Conservation (phyloP, 1,140 invertebrate genomes). For the Mamestra configurata region DNA sequence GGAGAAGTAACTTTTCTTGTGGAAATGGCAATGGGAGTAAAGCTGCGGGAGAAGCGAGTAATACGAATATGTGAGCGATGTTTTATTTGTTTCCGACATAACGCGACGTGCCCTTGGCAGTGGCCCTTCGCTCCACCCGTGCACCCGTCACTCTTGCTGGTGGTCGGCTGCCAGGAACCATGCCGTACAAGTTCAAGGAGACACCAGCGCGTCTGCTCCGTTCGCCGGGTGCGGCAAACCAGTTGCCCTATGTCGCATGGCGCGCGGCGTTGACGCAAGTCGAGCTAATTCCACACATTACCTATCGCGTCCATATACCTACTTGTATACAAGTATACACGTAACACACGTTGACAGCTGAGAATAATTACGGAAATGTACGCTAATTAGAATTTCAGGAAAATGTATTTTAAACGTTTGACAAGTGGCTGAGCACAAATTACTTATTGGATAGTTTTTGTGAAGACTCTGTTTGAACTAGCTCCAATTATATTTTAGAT, state of each 20-base stretch:
- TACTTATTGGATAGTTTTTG: neutral
- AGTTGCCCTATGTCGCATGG: neutral
- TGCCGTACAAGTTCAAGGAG: neutral
- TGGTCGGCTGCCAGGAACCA: neutral
- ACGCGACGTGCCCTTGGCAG: neutral
- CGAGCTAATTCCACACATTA: neutral
- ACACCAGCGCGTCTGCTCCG: too few relatives aligned
- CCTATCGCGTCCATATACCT: neutral
- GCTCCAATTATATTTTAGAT: neutral
- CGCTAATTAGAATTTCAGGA: neutral
- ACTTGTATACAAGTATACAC: neutral
- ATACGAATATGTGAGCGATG: too few relatives aligned
- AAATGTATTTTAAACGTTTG: neutral
- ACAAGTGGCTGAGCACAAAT: neutral
- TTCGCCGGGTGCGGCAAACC: too few relatives aligned
- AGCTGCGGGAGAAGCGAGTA: too few relatives aligned
- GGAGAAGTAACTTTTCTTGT: too few relatives aligned
- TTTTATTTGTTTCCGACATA: neutral
- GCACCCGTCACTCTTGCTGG: neutral
- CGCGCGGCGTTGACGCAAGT: neutral
- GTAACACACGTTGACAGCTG: neutral
- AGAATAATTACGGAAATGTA: neutral
- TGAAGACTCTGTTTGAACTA: neutral
- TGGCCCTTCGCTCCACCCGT: neutral
- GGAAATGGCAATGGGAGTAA: too few relatives aligned